Conservation (phyloP, 2,113 vertebrate species). For the Okapia johnstoni region DNA sequence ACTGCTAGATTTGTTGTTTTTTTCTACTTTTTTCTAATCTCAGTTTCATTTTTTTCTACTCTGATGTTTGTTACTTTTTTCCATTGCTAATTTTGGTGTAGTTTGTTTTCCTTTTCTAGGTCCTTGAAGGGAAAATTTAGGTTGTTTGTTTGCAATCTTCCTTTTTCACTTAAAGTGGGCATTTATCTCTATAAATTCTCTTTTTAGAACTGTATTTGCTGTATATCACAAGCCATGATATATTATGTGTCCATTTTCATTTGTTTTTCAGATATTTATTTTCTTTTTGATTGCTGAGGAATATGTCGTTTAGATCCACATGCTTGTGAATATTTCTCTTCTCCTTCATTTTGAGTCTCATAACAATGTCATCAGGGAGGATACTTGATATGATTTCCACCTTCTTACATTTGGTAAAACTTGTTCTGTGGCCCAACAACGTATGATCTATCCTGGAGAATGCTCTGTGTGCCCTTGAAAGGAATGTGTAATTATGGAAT, state of each 20-base stretch:
- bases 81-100: not conserved
- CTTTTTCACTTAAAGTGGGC: not conserved
- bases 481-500: not conserved
- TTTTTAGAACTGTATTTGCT: not conserved
- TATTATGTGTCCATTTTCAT: not conserved
- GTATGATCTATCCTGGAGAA: not conserved
- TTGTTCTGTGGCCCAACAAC: not conserved
- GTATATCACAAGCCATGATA: not conserved
- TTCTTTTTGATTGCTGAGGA: not conserved
- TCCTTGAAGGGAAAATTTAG: not conserved
- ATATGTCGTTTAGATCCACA: not conserved
- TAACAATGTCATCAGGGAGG: not conserved
- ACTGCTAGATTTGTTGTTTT: not conserved
- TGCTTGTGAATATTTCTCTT: not conserved
- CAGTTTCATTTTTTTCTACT: not conserved
- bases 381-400: not conserved
- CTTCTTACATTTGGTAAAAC: not conserved
- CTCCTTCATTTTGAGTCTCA: not conserved
- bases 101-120: not conserved
- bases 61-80: not conserved
- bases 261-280: not conserved
- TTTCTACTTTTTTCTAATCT: not conserved
- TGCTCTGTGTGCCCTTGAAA: not conserved
- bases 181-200: not conserved
- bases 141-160: not conserved